Base-by-base conservation (phyloP, 2,888 invertebrate species). In the Tetranychus truncatus region DNA sequence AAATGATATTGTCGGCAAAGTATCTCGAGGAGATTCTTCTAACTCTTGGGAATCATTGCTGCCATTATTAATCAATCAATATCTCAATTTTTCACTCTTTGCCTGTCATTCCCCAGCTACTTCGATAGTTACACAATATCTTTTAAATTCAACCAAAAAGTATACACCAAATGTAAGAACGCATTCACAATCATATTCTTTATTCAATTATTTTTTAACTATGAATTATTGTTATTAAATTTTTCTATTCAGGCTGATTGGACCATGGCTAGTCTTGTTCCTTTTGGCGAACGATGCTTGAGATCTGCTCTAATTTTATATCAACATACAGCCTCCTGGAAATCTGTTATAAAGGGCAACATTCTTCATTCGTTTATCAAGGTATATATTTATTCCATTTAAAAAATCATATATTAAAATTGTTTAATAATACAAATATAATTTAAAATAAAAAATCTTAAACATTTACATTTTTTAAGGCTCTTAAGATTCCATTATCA, bases 241-340 rank as follows among this genome's bases (percentile, higher is more conserved):
- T 9, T 4, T 45, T 1, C 7, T 18, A 44, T 15, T 45, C 45
- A 73, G 73, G 20, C 65, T 21, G 73, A 73, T 73, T 55, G 46
- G 46, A 24, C 66, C 34, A 73, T 88, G 76, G 88, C 89, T 87
- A 91, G 90, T 83, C 90, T 89, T 81, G 89, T 92, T 80, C 90
- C 91, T 71, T 92, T 92, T 83, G 91, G 91, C 65, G 92, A 92
- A 82, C 88, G 89, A 81, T 87, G 90, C 4, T 84, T 91, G 75
- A 87, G 87, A 75, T 87, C 89, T 85, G 87, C 88, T 15, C 88
- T 91, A 1, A 88, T 87, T 80, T 83, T 91, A 77, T 92, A 91
- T 82, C 87, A 88, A 80, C 86, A 87, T 80, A 89, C 89, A 9
- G 89, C 90, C 24, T 86, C 87, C 74, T 88, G 88, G 81, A 84